phyloP scores from a whole-genome alignment of 2,797 vertebrate species.

The Pterois miles region DNA sequence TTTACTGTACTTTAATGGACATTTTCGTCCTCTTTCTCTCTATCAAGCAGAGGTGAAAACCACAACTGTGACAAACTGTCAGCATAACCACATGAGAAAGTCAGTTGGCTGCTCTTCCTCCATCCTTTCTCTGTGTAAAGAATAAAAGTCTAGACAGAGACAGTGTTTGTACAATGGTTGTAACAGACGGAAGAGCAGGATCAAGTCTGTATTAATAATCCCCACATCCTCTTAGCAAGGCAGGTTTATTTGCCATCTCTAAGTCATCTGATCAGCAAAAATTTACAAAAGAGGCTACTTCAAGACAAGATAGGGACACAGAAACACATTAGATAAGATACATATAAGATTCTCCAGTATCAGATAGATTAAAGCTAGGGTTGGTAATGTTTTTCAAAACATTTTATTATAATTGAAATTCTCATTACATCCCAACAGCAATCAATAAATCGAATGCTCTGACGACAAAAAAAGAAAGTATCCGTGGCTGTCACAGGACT shows the following conservation, averaged over 20 bases:
- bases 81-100: conserved; percentile 18
- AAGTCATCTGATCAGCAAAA: conserved; percentile 5
- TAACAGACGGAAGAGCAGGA: background rate
- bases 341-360: background rate
- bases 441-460: background rate
- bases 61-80: conserved; percentile 3
- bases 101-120: background rate
- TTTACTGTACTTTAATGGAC: background rate
- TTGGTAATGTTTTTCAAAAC: too few species aligned
- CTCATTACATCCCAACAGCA: background rate
- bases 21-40: background rate
- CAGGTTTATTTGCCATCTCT: conserved; percentile 20
- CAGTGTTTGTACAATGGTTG: conserved; percentile 34
- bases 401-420: too few species aligned
- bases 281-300: background rate
- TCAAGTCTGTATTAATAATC: conserved; percentile 27
- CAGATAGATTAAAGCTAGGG: too few species aligned
- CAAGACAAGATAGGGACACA: background rate
- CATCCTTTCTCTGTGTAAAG: background rate
- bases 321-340: background rate
- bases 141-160: conserved; percentile 30
- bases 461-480: background rate
- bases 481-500: background rate
- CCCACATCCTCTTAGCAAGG: conserved; percentile 20
- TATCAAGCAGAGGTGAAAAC: background rate